Base-by-base conservation (phyloP, 2,113 vertebrate species). In the Zapornia atra region DNA sequence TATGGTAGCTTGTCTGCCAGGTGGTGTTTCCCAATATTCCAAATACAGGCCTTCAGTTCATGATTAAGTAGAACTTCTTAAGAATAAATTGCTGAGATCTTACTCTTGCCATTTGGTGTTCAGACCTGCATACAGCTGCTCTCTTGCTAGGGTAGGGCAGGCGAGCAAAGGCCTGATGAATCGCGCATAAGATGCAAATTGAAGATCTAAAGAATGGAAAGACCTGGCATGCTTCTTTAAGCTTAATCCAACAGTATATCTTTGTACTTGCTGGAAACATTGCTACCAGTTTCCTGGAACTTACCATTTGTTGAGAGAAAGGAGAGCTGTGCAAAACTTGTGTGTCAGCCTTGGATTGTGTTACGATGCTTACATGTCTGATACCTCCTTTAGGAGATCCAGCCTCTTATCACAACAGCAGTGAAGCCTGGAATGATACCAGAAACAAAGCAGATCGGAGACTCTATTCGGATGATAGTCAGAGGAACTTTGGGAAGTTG, bases 401-500 rank as follows among this genome's bases (percentile, higher is more conserved):
- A 97, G 96, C 98, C 97, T 96, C 98, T 98, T 75, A 91, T 84
- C 90, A 95, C 95, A 38, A 82, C 98, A 90, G 98, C 97, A 24
- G 98, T 93, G 25, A 99, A 98, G 94, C 98, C 98, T 0, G 99
- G 98, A 96, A 94, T 96, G 16, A 77, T 97, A 83, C 97, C 98
- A 98, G 98, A 95, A 98, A 99, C 95, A 94, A 97, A 98, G 78
- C 99, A 99, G 91, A 98, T 98, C 38, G 99, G 98, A 95, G 99
- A 99, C 90, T 98, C 99, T 20, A 99, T 99, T 87, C 98, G 98
- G 18, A 99, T 99, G 98, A 99, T 99, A 66, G 99, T 99, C 75
- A 99, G 99, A 97, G 99, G 99, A 92, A 99, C 99, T 72, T 97
- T 99, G 79, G 99, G 99, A 95, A 99, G 99, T 98, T 99, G 99